Evolutionary conservation across 2,888 invertebrate genomes (phyloP), one percentile per base, ranked within the genome.

Genomic region (Andrena flavipes): DNA sequence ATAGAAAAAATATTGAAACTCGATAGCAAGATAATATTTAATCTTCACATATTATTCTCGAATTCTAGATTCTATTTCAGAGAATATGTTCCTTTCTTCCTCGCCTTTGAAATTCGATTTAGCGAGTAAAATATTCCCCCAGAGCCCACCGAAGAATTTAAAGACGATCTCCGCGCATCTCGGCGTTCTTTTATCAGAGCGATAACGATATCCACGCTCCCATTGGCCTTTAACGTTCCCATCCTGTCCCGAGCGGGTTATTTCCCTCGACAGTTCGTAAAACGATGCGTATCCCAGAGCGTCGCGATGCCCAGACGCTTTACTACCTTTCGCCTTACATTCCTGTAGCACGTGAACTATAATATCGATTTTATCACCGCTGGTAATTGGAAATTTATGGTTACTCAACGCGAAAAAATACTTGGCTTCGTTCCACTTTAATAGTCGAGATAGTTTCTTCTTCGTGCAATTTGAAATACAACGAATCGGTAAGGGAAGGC

Each of bases 321-420:
- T 42, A 42, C 42, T 16, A 16, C 42, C 42, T 42, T 42, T 16
- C 42, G 16, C 42, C 42, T 42, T 42, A 16, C 42, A 42, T 42
- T 42, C 42, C 42, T 16, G 16, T 1, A 16, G 5, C 13, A 42
- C 42, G 42, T 79, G 69, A 67, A 64, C 64, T 82, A 83, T 83
- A 82, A 88, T 79, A 67, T 70, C 64, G 68, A 75, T 70, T 86
- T 85, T 79, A 86, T 80, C 82, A 72, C 59, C 67, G 30, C 26
- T 78, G 70, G 48, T 73, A 29, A 67, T 42, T 59, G 64, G 49
- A 68, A 84, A 82, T 84, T 88, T 82, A 82, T 70, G 65, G 59
- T 48, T 23, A 29, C 26, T 16, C 51, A 51, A 20, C 59, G 49
- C 33, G 35, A 60, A 64, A 75, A 79, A 69, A 73, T 10, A 70